A percentile compares a stretch with the other conserved stretches of the same genome.
These are phyloP conservation scores for Strigops habroptila DNA, from an alignment of 2,113 vertebrate species.

Conservation along the genomic window DNA sequence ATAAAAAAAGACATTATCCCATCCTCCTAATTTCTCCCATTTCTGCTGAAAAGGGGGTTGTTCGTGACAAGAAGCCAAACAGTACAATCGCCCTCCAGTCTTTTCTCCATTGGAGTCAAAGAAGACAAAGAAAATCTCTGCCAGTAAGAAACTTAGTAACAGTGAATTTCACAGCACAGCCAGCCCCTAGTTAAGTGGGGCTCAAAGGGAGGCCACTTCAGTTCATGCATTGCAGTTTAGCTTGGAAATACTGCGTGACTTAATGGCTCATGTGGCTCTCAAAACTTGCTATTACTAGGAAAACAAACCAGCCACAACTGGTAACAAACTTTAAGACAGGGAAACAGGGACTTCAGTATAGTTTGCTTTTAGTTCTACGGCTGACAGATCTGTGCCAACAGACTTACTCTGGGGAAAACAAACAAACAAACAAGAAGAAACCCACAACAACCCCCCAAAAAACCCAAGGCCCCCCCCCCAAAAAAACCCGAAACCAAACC, in stretches of 20 bases:
- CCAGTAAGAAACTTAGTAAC: conserved; percentile 17
- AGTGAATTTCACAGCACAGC: conserved; percentile 20
- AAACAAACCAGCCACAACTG: background rate
- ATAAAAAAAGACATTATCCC: background rate
- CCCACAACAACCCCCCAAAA: too few relatives aligned
- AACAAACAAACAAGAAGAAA: background rate
- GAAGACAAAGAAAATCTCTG: background rate
- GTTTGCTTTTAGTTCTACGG: background rate
- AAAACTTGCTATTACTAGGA: background rate
- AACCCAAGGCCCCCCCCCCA: too few relatives aligned
- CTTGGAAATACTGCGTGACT: conserved; percentile 4
- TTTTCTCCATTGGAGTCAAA: conserved; percentile 48
- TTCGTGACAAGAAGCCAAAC: conserved; percentile 5
- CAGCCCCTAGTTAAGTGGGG: conserved; percentile 6
- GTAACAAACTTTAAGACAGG: background rate
- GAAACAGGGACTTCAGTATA: background rate
- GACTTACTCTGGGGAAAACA: background rate
- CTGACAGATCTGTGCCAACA: background rate
- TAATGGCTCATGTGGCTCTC: background rate
- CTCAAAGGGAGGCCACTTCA: conserved; percentile 42
- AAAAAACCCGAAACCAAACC: too few relatives aligned
- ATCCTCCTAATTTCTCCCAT: background rate
- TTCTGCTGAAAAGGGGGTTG: background rate
- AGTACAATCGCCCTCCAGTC: background rate
- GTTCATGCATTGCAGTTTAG: conserved; percentile 9